Conservation (phyloP, 2,888 invertebrate genomes). For the Caenorhabditis virilis region DNA sequence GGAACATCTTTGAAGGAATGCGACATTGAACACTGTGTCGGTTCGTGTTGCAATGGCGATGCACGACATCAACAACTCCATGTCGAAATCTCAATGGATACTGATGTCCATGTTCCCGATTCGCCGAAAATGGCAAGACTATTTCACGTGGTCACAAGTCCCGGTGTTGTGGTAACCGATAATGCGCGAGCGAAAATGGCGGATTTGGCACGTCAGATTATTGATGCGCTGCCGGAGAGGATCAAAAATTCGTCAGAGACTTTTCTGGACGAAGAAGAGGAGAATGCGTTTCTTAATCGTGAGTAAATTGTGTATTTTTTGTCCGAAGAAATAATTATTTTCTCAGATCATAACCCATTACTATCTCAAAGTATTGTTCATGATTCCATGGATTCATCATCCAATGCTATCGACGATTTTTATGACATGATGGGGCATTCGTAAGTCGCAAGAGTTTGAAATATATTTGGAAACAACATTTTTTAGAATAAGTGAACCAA, state of each 20-base stretch:
- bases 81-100: conserved; percentile 59
- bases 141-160: conserved; percentile 55
- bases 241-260: conserved; percentile 76
- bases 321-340: not conserved
- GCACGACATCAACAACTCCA: conserved; percentile 21
- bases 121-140: conserved; percentile 56
- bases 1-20: not conserved
- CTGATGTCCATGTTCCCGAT: conserved; percentile 57
- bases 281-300: not conserved
- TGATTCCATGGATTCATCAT: conserved; percentile 1
- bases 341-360: conserved; percentile 7
- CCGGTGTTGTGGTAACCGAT: conserved; percentile 49
- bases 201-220: conserved; percentile 94
- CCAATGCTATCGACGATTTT: conserved; percentile 1
- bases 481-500: not conserved
- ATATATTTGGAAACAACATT: not conserved
- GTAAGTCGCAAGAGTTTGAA: not conserved
- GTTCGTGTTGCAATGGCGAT: conserved; percentile 7
- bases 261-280: conserved; percentile 15
- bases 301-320: too few relatives aligned
- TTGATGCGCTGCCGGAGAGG: conserved; percentile 94
- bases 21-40: conserved; percentile 3
- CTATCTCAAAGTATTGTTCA: not conserved
- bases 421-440: conserved; percentile 8
- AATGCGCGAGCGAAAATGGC: conserved; percentile 68